phyloP scores from a whole-genome alignment of 2,113 vertebrate species.

The Gadus chalcogrammus region DNA sequence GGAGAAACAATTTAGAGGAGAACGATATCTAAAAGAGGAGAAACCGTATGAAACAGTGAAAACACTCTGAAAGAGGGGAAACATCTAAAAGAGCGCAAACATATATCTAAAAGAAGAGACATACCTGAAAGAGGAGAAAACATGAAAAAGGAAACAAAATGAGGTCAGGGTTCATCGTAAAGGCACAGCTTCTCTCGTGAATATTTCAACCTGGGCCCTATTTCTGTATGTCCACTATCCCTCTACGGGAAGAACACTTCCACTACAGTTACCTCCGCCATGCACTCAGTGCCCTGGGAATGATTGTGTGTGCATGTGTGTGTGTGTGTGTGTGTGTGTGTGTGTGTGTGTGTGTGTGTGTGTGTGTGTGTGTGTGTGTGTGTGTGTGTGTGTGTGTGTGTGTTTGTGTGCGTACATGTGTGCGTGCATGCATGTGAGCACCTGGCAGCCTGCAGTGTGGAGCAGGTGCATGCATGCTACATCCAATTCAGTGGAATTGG shows the following conservation, averaged over 20 bases:
- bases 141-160: too few species aligned
- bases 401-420: neutral
- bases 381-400: neutral
- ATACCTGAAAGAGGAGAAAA: too few species aligned
- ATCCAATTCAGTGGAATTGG: too few species aligned
- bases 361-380: neutral
- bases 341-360: neutral
- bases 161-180: too few species aligned
- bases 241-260: slow-evolving; percentile 9
- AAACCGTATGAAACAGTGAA: too few species aligned
- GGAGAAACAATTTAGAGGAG: too few species aligned
- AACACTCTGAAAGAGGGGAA: too few species aligned
- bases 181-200: neutral
- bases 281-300: neutral
- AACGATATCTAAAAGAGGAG: too few species aligned
- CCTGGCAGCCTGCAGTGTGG: neutral
- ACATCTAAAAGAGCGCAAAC: too few species aligned
- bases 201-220: neutral
- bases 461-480: too few species aligned
- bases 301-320: neutral
- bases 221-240: slow-evolving; percentile 18
- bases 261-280: slow-evolving; percentile 14
- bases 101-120: too few species aligned
- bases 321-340: neutral
- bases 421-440: neutral